A percentile compares a stretch with the other conserved stretches of the same genome.
Conservation (phyloP, 2,113 vertebrate genomes). For the Pedetes capensis region DNA sequence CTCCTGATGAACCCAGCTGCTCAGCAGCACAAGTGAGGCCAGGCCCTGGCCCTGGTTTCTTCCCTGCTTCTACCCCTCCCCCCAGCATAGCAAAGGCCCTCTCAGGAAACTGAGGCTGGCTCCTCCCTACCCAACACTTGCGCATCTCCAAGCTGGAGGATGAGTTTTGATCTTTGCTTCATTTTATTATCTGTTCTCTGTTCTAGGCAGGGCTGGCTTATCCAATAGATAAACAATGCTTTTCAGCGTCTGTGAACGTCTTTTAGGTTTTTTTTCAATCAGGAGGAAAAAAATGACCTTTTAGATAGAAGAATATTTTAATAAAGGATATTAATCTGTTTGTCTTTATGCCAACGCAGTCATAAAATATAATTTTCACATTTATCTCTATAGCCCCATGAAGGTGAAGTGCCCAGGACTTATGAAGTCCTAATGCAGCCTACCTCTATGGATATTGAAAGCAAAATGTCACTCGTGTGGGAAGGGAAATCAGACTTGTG, state of each 20-base stretch:
- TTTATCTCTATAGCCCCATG: not conserved
- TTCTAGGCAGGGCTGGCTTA: not conserved
- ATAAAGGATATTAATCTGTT: not conserved
- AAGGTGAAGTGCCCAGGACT: not conserved
- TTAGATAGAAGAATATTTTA: not conserved
- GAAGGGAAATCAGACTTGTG: not conserved
- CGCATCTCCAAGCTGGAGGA: not conserved
- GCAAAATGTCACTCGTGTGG: not conserved
- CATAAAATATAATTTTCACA: not conserved
- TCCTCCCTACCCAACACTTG: not conserved
- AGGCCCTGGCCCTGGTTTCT: too few species aligned
- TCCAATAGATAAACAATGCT: not conserved
- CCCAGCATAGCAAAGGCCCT: fast-evolving
- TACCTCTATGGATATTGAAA: not conserved
- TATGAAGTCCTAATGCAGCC: not conserved
- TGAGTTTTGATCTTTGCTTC: not conserved
- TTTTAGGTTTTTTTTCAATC: not conserved
- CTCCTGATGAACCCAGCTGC: not conserved
- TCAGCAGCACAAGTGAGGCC: not conserved
- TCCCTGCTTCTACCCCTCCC: not conserved
- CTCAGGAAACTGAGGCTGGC: not conserved
- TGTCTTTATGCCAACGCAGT: not conserved
- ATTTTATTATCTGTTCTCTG: not conserved
- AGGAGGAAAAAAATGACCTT: not conserved
- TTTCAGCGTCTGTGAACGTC: not conserved